Evolutionary conservation across 2,888 invertebrate genomes (phyloP), one percentile per base, ranked within the genome.

Genomic region (Drosophila borealis): DNA sequence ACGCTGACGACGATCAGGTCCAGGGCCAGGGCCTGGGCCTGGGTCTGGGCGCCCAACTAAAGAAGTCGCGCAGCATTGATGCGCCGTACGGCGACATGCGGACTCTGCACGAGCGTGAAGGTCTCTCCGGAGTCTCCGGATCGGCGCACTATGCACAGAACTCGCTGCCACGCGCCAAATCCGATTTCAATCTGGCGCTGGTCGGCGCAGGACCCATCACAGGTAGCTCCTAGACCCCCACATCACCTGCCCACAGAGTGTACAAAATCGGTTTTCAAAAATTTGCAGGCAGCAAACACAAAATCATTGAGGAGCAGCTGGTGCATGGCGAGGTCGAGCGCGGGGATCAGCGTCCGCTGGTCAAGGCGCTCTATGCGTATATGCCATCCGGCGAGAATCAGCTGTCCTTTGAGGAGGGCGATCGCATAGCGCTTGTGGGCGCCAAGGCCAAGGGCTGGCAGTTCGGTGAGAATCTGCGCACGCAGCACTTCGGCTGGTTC

Each of bases 361-460:
- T 96, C 0, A 94, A 96, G 74, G 97, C 98, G 10, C 93, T 98
- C 39, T 98, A 98, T 91, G 97, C 97, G 14, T 98, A 98, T 92
- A 94, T 97, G 68, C 97, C 97, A 37, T 94, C 93, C 93, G 97
- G 97, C 6, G 98, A 98, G 90, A 98, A 97, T 93, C 98, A 98
- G 92, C 94, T 98, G 69, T 96, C 96, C 90, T 98, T 98, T 93
- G 95, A 96, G 73, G 97, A 98, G 93, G 97, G 97, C 71, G 98
- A 98, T 92, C 94, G 96, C 67, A 95, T 98, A 61, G 96, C 97
- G 8, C 93, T 98, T 74, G 95, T 98, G 84, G 98, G 98, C 21
- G 97, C 97, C 87, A 94, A 97, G 80, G 97, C 97, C 80, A 98
- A 98, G 91, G 98, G 98, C 25, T 98, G 98, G 98, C 98, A 98